phyloP scores from a whole-genome alignment of 2,797 vertebrate genomes.

The Adelosebastes latens region DNA sequence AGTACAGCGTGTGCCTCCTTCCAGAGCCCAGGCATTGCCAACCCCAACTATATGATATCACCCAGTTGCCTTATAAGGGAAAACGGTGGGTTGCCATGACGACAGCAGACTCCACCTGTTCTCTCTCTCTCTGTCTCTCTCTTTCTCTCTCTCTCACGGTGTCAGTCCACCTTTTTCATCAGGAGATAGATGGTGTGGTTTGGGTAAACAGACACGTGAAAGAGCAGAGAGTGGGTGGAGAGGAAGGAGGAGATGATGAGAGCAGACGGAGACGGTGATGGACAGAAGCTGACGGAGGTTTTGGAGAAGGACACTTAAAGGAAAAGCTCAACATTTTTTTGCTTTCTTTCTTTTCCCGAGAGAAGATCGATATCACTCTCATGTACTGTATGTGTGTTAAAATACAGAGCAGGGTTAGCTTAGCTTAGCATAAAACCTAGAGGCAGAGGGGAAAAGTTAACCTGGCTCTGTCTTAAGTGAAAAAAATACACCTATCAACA shows the following conservation, averaged over 20 bases:
- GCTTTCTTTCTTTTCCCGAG: not conserved
- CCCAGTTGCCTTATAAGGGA: constrained; percentile 83
- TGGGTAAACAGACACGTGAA: constrained; percentile 65
- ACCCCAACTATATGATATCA: constrained; percentile 83
- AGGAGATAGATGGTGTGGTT: constrained; percentile 52
- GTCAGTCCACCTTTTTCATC: constrained; percentile 57
- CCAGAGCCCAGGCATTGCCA: constrained; percentile 63
- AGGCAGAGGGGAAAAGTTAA: not conserved
- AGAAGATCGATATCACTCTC: not conserved
- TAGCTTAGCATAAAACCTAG: not conserved
- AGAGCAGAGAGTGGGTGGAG: constrained; percentile 38
- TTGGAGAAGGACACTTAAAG: constrained; percentile 9
- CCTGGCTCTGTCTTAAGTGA: not conserved
- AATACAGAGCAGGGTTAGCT: not conserved
- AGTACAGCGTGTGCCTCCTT: constrained; percentile 63
- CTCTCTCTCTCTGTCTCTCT: constrained; percentile 20
- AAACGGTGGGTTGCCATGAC: constrained; percentile 85
- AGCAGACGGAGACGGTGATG: constrained; percentile 1
- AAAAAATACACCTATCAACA: not conserved
- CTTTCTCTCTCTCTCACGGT: not conserved
- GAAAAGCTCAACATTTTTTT: not conserved
- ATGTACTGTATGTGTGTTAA: not conserved
- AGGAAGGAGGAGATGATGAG: constrained; percentile 15
- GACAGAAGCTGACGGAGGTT: constrained; percentile 17
- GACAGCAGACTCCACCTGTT: constrained; percentile 92